Percentiles rank a stretch among this genome's conserved stretches.
phyloP scores from a whole-genome alignment of 2,888 invertebrate genomes.

The Drosophila hamatofila region DNA sequence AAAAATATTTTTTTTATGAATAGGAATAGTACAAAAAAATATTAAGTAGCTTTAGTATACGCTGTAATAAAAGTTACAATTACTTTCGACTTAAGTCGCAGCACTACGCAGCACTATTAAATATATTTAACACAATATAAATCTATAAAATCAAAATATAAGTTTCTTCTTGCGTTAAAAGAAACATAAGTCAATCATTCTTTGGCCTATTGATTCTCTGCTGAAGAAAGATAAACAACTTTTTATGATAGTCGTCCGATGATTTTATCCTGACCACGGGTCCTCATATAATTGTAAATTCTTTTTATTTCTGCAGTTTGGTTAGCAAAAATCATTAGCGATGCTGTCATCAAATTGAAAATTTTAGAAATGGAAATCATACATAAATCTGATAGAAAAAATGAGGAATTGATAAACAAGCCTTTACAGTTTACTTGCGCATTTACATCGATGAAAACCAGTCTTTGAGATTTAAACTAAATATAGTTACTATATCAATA shows the following conservation, averaged over 20 bases:
- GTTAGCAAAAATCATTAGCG: no score
- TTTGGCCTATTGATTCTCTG: not conserved
- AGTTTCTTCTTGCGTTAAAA: not conserved
- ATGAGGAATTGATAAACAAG: not conserved
- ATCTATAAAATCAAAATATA: not conserved
- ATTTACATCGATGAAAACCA: no score
- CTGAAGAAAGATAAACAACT: not conserved
- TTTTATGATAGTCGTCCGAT: not conserved
- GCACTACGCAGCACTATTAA: not conserved
- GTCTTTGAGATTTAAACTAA: no score
- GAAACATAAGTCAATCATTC: not conserved
- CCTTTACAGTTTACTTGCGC: no score
- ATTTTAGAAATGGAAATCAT: not conserved
- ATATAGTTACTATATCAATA: no score
- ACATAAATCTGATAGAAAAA: not conserved
- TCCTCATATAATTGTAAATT: no score
- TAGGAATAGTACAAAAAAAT: not conserved
- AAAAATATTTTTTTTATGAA: not conserved
- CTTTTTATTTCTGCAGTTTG: no score
- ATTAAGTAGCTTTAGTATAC: not conserved
- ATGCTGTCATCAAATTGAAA: no score
- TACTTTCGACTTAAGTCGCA: not conserved
- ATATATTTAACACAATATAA: no score
- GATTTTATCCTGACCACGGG: no score
- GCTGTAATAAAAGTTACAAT: slow-evolving; percentile 1